These are phyloP conservation scores for Lucinisca nassula DNA, from an alignment of 2,888 invertebrate genomes.

Conservation along the genomic window DNA sequence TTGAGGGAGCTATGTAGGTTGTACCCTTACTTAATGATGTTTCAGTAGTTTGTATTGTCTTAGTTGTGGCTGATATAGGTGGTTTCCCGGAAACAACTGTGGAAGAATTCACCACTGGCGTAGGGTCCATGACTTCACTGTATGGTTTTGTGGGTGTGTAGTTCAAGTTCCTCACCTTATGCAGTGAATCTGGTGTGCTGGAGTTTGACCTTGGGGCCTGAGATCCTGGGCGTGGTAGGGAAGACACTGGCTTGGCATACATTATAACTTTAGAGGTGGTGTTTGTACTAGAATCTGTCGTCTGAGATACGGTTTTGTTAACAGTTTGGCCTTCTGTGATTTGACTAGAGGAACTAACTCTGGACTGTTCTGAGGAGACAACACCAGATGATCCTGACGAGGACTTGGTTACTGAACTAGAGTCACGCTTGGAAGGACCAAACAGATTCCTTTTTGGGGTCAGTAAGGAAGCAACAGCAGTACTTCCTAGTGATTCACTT, in stretches of 20 bases:
- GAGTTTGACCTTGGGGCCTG: slow-evolving; percentile 49
- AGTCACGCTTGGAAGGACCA: slow-evolving; percentile 52
- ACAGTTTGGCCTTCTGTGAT: slow-evolving; percentile 50
- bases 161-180: slow-evolving; percentile 77
- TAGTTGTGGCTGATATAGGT: slow-evolving; percentile 58
- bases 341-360: slow-evolving; percentile 59
- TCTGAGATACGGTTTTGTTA: slow-evolving; percentile 13
- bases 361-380: slow-evolving; percentile 19
- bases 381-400: neutral
- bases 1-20: slow-evolving; percentile 60
- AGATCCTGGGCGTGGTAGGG: slow-evolving; percentile 72
- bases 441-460: slow-evolving; percentile 48
- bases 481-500: slow-evolving; percentile 31
- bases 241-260: slow-evolving; percentile 72
- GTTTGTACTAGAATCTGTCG: slow-evolving; percentile 23
- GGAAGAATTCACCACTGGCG: neutral
- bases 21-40: slow-evolving; percentile 55
- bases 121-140: slow-evolving; percentile 73
- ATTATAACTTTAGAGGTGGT: slow-evolving; percentile 48
- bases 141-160: slow-evolving; percentile 83
- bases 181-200: slow-evolving; percentile 59
- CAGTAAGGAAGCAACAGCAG: neutral
- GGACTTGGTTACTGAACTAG: neutral
- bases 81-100: slow-evolving; percentile 28
- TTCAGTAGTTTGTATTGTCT: slow-evolving; percentile 67